These are phyloP conservation scores for Bradypodion ventrale DNA, from an alignment of 2,797 vertebrate species.

Conservation along the genomic window DNA sequence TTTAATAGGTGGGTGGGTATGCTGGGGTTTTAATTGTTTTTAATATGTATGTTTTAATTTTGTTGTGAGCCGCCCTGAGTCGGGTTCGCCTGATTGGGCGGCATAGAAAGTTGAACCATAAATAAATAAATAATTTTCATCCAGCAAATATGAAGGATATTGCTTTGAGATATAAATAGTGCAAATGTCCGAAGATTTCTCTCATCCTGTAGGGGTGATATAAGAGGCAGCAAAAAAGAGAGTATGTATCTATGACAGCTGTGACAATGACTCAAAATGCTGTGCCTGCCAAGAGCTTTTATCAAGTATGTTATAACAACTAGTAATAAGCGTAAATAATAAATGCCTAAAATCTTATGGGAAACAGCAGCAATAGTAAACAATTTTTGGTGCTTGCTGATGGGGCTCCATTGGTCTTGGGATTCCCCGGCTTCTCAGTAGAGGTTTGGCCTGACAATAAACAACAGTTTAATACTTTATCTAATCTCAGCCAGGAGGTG, in stretches of 20 bases:
- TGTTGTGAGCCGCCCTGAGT: no score
- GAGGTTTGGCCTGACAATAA: conserved; percentile 98
- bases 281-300: conserved; percentile 88
- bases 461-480: conserved; percentile 99
- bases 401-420: conserved; percentile 81
- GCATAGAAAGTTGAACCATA: no score
- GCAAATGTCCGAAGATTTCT: conserved; percentile 57
- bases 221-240: conserved; percentile 67
- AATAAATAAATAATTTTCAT: no score
- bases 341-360: conserved; percentile 85
- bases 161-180: conserved; percentile 66
- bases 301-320: conserved; percentile 89
- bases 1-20: no score
- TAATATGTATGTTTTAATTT: no score
- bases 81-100: no score
- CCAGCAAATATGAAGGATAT: conserved; percentile 37
- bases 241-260: conserved; percentile 81
- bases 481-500: conserved; percentile 98
- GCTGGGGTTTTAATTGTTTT: no score
- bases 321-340: conserved; percentile 94
- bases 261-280: conserved; percentile 83
- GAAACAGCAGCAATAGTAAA: conserved; percentile 80
- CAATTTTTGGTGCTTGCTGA: conserved; percentile 89
- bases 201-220: conserved; percentile 64
- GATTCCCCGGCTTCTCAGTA: conserved; percentile 89